Percentiles rank a stretch among this genome's conserved stretches.
These are phyloP conservation scores for Alentia gelatinosa DNA, from an alignment of 2,888 invertebrate genomes.

Conservation along the genomic window DNA sequence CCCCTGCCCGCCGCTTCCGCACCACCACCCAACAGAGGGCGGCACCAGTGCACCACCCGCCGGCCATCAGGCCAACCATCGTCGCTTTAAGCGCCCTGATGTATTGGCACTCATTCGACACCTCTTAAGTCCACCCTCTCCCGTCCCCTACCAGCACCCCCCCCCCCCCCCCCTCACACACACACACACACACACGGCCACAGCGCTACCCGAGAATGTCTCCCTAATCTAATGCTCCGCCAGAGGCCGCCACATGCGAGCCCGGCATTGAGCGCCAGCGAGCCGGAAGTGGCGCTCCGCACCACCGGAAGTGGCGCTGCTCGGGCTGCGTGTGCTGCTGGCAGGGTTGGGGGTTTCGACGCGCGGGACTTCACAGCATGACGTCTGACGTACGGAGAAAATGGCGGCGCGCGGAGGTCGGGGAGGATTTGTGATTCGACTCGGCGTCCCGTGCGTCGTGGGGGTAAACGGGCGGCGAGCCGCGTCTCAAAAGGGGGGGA, in stretches of 20 bases:
- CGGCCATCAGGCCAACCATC: neutral
- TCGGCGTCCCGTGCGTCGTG: neutral
- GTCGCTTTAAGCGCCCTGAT: neutral
- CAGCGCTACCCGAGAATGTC: neutral
- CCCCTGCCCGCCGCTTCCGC: neutral
- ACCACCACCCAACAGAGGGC: too few species aligned
- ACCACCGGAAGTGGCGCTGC: neutral
- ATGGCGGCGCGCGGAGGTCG: neutral
- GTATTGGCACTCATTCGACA: neutral
- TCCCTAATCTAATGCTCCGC: neutral
- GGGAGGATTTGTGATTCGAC: too few species aligned
- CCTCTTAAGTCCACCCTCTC: neutral
- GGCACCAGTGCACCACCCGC: neutral
- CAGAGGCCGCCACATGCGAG: neutral
- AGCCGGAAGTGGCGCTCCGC: conserved; percentile 6
- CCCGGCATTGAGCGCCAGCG: neutral
- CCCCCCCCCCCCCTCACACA: neutral
- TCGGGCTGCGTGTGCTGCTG: neutral
- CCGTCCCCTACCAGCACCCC: neutral
- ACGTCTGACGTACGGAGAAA: neutral
- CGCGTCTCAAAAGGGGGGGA: neutral
- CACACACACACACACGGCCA: neutral
- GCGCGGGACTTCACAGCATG: neutral
- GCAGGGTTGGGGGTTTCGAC: neutral
- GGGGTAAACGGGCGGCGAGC: neutral